Conservation (phyloP, 2,888 invertebrate genomes). For the Dasysyrphus albostriatus region DNA sequence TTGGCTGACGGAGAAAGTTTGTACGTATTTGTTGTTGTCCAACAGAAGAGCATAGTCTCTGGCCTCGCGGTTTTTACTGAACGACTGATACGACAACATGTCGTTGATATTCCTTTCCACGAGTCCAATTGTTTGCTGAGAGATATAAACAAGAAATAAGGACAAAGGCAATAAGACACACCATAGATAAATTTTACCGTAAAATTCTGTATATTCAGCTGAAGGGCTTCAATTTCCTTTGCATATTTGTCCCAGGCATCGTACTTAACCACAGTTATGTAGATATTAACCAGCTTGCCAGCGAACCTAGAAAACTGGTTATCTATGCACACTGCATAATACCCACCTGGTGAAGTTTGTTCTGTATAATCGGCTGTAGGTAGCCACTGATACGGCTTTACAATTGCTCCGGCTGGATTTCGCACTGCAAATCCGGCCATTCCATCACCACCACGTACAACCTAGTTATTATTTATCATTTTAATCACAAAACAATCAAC, state of each 20-base stretch:
- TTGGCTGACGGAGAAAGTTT: conserved; percentile 94
- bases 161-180: not conserved
- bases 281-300: conserved; percentile 94
- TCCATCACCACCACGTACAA: conserved; percentile 95
- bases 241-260: conserved; percentile 97
- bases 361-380: conserved; percentile 96
- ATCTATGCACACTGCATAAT: conserved; percentile 95
- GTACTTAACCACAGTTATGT: conserved; percentile 95
- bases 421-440: conserved; percentile 96
- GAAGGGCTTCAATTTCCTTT: conserved; percentile 93
- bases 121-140: conserved; percentile 89
- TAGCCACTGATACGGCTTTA: conserved; percentile 96
- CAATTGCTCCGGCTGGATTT: conserved; percentile 92
- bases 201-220: conserved; percentile 95
- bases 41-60: conserved; percentile 92
- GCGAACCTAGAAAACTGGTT: conserved; percentile 97
- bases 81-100: conserved; percentile 93
- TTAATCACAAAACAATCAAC: conserved; percentile 33
- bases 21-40: conserved; percentile 94
- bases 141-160: conserved; percentile 69
- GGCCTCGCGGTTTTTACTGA: conserved; percentile 91
- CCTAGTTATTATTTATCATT: conserved; percentile 85
- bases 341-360: conserved; percentile 91
- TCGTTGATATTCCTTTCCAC: conserved; percentile 94
- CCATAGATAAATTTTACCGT: conserved; percentile 86